A percentile compares a stretch with the other conserved stretches of the same genome.
Evolutionary conservation across 2,888 invertebrate species (phyloP).

Genomic region (Rotaria magnacalcarata): DNA sequence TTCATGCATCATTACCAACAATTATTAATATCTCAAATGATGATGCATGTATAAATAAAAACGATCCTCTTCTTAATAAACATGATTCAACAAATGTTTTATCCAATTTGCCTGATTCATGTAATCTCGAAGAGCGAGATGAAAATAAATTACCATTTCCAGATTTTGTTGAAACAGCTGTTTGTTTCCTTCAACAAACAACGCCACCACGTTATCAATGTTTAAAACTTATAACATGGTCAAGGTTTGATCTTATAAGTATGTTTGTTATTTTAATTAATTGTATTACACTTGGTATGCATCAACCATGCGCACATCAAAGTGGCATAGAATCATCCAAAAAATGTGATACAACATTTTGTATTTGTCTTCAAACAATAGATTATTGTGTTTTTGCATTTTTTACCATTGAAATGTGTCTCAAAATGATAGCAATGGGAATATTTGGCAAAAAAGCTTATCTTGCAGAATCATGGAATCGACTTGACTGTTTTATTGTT

Average conservation of each 20-base stretch:
- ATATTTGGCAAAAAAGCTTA: constrained; percentile 72
- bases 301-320: constrained; percentile 77
- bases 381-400: constrained; percentile 91
- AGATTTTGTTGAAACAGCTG: constrained; percentile 78
- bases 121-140: constrained; percentile 26
- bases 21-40: too few relatives aligned
- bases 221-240: constrained; percentile 91
- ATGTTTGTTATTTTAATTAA: constrained; percentile 96
- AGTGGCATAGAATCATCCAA: constrained; percentile 55
- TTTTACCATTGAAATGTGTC: too few relatives aligned
- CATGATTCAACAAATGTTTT: too few relatives aligned
- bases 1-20: too few relatives aligned
- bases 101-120: neutral
- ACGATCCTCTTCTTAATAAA: too few relatives aligned
- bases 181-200: constrained; percentile 81
- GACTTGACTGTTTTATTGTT: constrained; percentile 94
- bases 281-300: constrained; percentile 97
- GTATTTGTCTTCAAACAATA: constrained; percentile 69
- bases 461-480: constrained; percentile 95
- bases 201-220: constrained; percentile 87
- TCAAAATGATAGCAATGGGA: too few relatives aligned
- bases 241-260: constrained; percentile 98
- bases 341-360: too few relatives aligned
- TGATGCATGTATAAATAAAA: too few relatives aligned
- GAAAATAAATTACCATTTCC: constrained; percentile 72